phyloP scores from a whole-genome alignment of 2,888 invertebrate species.

The Drosophila macrospina region DNA sequence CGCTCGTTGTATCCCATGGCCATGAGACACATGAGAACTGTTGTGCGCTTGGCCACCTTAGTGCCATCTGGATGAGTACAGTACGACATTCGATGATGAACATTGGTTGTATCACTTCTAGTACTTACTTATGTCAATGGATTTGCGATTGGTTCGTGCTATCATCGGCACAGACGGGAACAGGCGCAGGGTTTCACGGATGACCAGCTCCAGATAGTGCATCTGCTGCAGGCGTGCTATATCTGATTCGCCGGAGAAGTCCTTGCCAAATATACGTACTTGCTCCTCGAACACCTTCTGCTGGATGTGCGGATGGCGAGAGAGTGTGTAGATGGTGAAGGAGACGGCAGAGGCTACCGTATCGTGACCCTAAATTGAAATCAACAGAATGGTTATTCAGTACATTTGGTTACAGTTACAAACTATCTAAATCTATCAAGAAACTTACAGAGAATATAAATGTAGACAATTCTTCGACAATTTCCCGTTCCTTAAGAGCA shows the following conservation, averaged over 20 bases:
- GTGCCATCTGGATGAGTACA: conserved; percentile 67
- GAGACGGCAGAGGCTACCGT: conserved; percentile 87
- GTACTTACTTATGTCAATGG: conserved; percentile 80
- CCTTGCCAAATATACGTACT: conserved; percentile 84
- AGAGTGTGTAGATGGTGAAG: conserved; percentile 86
- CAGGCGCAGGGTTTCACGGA: conserved; percentile 77
- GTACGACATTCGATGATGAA: neutral
- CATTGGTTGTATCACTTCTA: rapidly evolving
- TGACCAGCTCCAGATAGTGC: conserved; percentile 77
- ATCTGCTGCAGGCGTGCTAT: conserved; percentile 59
- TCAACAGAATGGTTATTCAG: neutral
- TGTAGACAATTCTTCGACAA: conserved; percentile 81
- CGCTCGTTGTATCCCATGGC: conserved; percentile 82
- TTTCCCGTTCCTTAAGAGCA: conserved; percentile 70
- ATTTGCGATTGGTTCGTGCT: conserved; percentile 76
- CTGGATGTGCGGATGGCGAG: conserved; percentile 86
- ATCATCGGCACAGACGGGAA: conserved; percentile 81
- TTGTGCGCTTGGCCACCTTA: conserved; percentile 79
- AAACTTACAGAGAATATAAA: conserved; percentile 79
- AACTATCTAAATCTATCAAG: no score
- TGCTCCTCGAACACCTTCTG: conserved; percentile 86
- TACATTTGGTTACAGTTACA: no score
- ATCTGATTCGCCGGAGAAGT: conserved; percentile 60
- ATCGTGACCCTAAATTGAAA: conserved; percentile 86
- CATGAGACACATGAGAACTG: conserved; percentile 79